Base-by-base conservation (phyloP, 2,888 invertebrate genomes). In the Punctoribates punctum region DNA sequence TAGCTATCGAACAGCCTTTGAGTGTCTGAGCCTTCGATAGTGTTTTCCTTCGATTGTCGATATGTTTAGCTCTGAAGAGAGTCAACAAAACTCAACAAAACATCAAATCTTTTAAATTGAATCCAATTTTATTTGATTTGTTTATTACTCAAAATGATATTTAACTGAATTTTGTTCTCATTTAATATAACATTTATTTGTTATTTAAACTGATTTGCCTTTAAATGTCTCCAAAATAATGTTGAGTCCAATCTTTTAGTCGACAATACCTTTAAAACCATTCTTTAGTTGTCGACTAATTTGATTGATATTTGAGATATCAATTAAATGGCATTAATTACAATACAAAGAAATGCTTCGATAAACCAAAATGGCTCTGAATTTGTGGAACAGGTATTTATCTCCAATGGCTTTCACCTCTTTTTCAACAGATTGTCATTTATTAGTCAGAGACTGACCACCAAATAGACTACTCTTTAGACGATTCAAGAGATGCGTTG, bases 321-420 rank as follows among this genome's bases (percentile, higher is more conserved):
- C 51, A 51, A 51, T 51, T 42, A 51, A 60, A 62, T 62, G 62
- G 62, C 62, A 29, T 62, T 62, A 13, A 62, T 62, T 9, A 34
- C 62, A 23, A 62, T 62, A 13, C 62, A 62, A 29, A 62, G 62
- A 29, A 29, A 62, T 34, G 34, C 34, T 8, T 62, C 62, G 6
- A 23, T 60, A 5, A 27, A 25, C 13, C 60, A 60, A 13, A 60
- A 60, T n/a, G 60, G 25, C 2, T 60, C 5, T 25, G 25, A 34
- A n/a, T 29, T 62, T 27, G 29, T 34, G 15, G 15, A 34, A 1
- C 62, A 62, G 27, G 17, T 60, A 34, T 25, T 57, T 1, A 54
- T 13, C 1, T 57, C n/a, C 13, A 54, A 20, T 54, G 20, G 2
- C 6, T 57, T 57, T 57, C 6, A n/a, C 2, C n/a, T 51, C 6